A percentile compares a stretch with the other conserved stretches of the same genome.
Evolutionary conservation across 2,888 invertebrate species (phyloP).

Genomic region (Bombylius discolor): DNA sequence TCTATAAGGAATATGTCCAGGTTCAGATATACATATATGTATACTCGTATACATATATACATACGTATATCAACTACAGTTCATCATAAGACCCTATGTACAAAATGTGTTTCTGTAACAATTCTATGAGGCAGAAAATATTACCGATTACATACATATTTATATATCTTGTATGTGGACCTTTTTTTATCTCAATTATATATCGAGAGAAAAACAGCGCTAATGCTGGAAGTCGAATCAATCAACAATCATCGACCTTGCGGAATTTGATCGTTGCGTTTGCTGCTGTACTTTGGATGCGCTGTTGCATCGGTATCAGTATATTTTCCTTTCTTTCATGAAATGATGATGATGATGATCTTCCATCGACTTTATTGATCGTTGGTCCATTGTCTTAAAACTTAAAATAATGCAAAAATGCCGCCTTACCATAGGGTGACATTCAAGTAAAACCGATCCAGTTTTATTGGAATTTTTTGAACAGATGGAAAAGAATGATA

Average conservation of each 20-base stretch:
- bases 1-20: no score
- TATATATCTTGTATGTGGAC: slow-evolving; percentile 16
- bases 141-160: slow-evolving; percentile 15
- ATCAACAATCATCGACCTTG: slow-evolving; percentile 18
- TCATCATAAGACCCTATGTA: no score
- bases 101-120: neutral
- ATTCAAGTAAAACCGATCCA: slow-evolving; percentile 1
- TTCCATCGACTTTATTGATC: slow-evolving; percentile 5
- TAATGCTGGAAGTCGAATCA: slow-evolving; percentile 14
- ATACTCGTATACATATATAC: no score
- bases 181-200: slow-evolving; percentile 21
- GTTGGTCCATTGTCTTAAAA: slow-evolving; percentile 13
- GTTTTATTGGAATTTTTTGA: neutral
- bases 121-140: neutral
- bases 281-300: slow-evolving; percentile 4
- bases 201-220: slow-evolving; percentile 15
- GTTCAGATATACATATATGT: no score
- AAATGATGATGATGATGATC: neutral
- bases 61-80: no score
- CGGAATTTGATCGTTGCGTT: slow-evolving; percentile 18
- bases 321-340: neutral
- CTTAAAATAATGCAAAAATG: slow-evolving; percentile 21
- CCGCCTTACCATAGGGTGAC: slow-evolving; percentile 15
- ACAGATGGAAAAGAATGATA: neutral
- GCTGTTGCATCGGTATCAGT: no score